Evolutionary conservation across 2,888 invertebrate species (phyloP).

Genomic region (Diplolepis rosae): DNA sequence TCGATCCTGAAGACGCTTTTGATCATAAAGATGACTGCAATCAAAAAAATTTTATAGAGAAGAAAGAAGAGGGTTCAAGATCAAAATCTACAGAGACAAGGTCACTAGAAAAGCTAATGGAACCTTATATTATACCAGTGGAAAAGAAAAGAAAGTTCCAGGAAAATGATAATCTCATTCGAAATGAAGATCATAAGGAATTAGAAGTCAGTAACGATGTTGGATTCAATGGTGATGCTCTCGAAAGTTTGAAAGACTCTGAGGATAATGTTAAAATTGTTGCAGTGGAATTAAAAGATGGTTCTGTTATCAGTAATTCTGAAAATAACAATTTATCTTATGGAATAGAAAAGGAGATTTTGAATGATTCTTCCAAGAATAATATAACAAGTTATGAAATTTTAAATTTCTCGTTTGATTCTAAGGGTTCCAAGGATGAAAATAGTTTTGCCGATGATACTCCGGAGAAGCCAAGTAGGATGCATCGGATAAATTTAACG

Average conservation of each 20-base stretch:
- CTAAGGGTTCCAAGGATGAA: conserved; percentile 18
- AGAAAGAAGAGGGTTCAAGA: conserved; percentile 25
- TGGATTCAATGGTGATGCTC: not conserved
- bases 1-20: conserved; percentile 25
- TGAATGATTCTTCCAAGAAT: not conserved
- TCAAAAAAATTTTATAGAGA: conserved; percentile 18
- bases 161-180: not conserved
- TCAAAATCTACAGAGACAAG: conserved; percentile 35
- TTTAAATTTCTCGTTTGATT: not conserved
- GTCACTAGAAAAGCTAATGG: conserved; percentile 49
- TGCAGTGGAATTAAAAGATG: conserved; percentile 5
- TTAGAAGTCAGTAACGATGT: not conserved
- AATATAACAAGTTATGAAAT: not conserved
- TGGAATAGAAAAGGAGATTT: not conserved
- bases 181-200: not conserved
- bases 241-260: not conserved
- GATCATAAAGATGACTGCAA: not conserved
- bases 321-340: not conserved
- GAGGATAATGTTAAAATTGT: conserved; percentile 17
- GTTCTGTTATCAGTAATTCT: not conserved
- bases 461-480: conserved; percentile 65
- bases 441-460: conserved; percentile 46
- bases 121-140: conserved; percentile 53
- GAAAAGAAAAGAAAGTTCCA: conserved; percentile 38
- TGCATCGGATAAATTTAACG: conserved; percentile 55